These are phyloP conservation scores for Uloborus diversus DNA, from an alignment of 1,140 invertebrate species.

Conservation along the genomic window DNA sequence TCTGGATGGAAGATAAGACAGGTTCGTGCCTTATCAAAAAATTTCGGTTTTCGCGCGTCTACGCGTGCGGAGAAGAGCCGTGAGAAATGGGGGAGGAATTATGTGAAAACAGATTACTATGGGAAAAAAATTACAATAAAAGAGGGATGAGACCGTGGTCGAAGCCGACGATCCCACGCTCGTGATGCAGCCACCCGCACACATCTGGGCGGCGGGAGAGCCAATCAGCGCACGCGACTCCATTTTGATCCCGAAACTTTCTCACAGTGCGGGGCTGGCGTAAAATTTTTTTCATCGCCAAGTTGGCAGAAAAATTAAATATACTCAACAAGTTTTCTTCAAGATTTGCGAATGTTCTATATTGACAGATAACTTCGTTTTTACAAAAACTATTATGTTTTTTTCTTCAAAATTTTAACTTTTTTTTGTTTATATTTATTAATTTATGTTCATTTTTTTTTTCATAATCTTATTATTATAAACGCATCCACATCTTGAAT, in stretches of 20 bases:
- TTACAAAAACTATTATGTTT: too few species aligned
- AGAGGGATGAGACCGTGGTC: not conserved
- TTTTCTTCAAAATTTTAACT: too few species aligned
- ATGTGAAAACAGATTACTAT: slow-evolving; percentile 33
- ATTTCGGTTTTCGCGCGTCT: not conserved
- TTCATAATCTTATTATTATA: too few species aligned
- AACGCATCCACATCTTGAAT: too few species aligned
- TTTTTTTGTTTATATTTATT: too few species aligned
- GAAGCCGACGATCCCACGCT: slow-evolving; percentile 37
- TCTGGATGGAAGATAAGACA: slow-evolving; percentile 5
- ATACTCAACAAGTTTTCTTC: too few species aligned
- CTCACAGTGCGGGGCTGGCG: slow-evolving; percentile 7
- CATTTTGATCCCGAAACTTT: slow-evolving; percentile 26
- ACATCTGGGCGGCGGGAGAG: slow-evolving; percentile 26
- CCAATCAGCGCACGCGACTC: slow-evolving; percentile 49
- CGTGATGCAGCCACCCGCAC: slow-evolving; percentile 34
- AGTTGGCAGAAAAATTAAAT: slow-evolving; percentile 8
- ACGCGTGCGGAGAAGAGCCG: slow-evolving; percentile 2
- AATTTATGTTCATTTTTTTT: too few species aligned
- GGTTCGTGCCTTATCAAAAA: slow-evolving; percentile 33
- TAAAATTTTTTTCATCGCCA: not conserved
- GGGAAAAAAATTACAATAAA: not conserved
- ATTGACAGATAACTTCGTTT: too few species aligned
- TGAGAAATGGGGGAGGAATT: slow-evolving; percentile 33
- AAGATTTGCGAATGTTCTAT: too few species aligned